Base-by-base conservation (phyloP, 2,888 invertebrate species). In the Pyrrhia umbra region DNA sequence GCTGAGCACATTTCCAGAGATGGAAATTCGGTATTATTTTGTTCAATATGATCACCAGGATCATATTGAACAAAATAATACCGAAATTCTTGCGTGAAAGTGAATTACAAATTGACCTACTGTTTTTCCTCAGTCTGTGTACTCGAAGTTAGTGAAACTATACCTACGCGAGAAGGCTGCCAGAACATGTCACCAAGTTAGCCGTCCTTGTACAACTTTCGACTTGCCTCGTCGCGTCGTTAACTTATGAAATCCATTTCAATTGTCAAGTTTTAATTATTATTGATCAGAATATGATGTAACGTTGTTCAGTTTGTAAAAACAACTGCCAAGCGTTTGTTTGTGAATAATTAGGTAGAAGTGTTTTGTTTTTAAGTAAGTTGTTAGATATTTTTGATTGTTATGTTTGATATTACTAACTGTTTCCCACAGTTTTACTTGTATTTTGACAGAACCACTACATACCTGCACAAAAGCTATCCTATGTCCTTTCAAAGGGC, bases 171-270 rank as follows among this genome's bases (percentile, higher is more conserved):
- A 52, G 55, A 54, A 54, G 45, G 46, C 49, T 62, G 42, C 65
- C 49, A 51, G 64, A 62, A 68, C 62, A 73, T 78, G 80, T 83
- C 83, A 77, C 68, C 45, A 83, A 85, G 78, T 82, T 85, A 78
- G 68, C 27, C 61, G 66, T 78, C 76, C 75, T 80, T 76, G 76
- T 75, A 71, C 76, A 79, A 82, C 75, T 84, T 83, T 57, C 62
- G 50, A 73, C 79, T 78, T 71, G 75, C 73, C 61, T 70, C 75
- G 75, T 67, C 64, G 69, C 75, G 75, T 67, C 75, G 63, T 69
- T 75, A 82, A 85, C 83, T 83, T 79, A 74, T 61, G 73, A 80
- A 79, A 80, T 82, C 83, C 78, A 82, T 86, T 85, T 78, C 81
- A 78, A 84, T 84, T 79, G 79, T 60, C 71, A 80, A 81, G 75